A percentile compares a stretch with the other conserved stretches of the same genome.
phyloP scores from a whole-genome alignment of 2,888 invertebrate species.

The Atherix ibis region DNA sequence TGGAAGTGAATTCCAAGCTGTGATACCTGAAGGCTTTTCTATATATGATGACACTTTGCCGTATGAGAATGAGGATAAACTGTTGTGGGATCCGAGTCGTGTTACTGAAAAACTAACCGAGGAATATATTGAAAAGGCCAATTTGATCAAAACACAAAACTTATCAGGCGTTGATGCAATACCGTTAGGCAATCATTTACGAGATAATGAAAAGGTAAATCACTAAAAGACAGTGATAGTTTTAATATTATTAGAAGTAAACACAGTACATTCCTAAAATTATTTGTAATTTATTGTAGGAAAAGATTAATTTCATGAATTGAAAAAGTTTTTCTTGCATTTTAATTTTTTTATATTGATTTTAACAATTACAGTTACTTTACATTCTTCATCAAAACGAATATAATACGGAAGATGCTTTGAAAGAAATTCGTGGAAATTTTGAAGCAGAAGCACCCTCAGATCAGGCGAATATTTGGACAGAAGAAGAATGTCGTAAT shows the following conservation, averaged over 20 bases:
- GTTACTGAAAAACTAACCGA: constrained; percentile 59
- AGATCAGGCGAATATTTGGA: constrained; percentile 73
- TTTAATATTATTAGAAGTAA: background rate
- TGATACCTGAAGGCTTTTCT: constrained; percentile 79
- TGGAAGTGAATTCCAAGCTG: constrained; percentile 84
- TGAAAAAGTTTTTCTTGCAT: no score
- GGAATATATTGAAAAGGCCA: constrained; percentile 48
- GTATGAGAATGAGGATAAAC: constrained; percentile 88
- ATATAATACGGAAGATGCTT: constrained; percentile 86
- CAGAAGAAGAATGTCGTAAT: constrained; percentile 90
- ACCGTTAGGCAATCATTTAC: constrained; percentile 57
- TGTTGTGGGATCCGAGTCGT: constrained; percentile 80
- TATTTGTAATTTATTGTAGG: no score
- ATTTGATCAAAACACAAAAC: constrained; percentile 15
- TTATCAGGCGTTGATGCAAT: constrained; percentile 25
- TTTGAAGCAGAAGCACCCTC: constrained; percentile 42
- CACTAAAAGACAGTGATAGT: background rate
- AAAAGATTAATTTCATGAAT: no score
- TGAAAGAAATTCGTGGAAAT: constrained; percentile 61
- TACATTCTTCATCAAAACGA: constrained; percentile 85
- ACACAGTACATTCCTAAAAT: no score
- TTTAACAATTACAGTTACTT: no score
- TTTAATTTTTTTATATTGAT: background rate
- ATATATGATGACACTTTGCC: constrained; percentile 88
- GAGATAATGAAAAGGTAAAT: constrained; percentile 62